phyloP scores from a whole-genome alignment of 1,140 invertebrate species.

The Magallana gigas region DNA sequence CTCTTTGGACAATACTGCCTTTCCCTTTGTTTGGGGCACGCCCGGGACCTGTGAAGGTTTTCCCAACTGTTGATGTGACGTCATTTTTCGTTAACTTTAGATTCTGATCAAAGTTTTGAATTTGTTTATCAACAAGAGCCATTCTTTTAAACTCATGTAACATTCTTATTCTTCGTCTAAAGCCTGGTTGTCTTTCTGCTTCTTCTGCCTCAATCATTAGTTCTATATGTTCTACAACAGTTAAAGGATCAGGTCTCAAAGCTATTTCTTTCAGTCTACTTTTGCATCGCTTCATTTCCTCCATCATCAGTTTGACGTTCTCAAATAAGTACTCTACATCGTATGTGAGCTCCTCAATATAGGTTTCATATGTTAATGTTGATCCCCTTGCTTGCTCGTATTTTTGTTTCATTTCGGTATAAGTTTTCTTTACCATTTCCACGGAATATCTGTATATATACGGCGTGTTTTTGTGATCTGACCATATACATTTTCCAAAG shows the following conservation, averaged over 20 bases:
- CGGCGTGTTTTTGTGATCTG: conserved; percentile 41
- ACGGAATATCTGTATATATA: conserved; percentile 38
- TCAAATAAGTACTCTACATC: not conserved
- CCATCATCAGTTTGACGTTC: conserved; percentile 37
- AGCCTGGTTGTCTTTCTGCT: conserved; percentile 31
- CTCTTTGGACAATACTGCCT: too few relatives aligned
- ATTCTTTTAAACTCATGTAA: not conserved
- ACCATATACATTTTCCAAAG: conserved; percentile 46
- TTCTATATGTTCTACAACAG: conserved; percentile 38
- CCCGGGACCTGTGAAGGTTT: too few relatives aligned
- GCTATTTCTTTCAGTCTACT: conserved; percentile 45
- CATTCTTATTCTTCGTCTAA: not conserved
- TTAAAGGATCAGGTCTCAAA: conserved; percentile 34
- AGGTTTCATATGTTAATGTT: not conserved
- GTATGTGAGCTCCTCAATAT: conserved; percentile 26
- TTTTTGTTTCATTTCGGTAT: conserved; percentile 48
- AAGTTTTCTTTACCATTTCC: conserved; percentile 30
- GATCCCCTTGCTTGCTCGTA: conserved; percentile 37
- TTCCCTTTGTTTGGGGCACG: too few relatives aligned
- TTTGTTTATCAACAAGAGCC: not conserved
- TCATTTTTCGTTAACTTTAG: not conserved
- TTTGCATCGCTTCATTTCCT: conserved; percentile 31
- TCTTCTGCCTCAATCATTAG: conserved; percentile 42
- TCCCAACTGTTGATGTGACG: too few relatives aligned
- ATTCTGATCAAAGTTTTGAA: not conserved